phyloP scores from a whole-genome alignment of 2,888 invertebrate species.

The Vanessa cardui region DNA sequence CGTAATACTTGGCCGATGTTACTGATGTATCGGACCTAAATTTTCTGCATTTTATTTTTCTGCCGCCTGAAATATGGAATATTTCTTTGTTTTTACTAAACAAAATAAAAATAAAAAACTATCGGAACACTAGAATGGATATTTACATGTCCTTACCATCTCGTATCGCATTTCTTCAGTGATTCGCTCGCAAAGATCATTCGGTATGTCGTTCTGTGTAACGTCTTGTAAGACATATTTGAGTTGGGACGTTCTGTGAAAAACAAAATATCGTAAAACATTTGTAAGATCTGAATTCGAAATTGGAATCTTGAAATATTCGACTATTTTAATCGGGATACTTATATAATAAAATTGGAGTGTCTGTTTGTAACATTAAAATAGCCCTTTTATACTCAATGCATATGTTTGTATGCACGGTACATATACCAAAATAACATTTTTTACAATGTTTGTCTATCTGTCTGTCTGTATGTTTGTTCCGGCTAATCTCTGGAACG shows the following conservation, averaged over 20 bases:
- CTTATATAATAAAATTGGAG: too few relatives aligned
- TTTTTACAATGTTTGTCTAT: too few relatives aligned
- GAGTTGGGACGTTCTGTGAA: slow-evolving; percentile 89
- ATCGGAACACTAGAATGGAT: slow-evolving; percentile 54
- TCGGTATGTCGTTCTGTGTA: slow-evolving; percentile 95
- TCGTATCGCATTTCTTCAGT: slow-evolving; percentile 97
- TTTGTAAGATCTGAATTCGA: too few relatives aligned
- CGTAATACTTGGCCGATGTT: slow-evolving; percentile 72
- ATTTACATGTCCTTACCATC: slow-evolving; percentile 86
- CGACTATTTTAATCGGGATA: too few relatives aligned
- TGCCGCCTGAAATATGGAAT: slow-evolving; percentile 70
- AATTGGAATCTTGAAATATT: too few relatives aligned
- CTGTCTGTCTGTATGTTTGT: too few relatives aligned
- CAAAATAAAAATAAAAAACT: slow-evolving; percentile 32
- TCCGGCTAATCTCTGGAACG: too few relatives aligned
- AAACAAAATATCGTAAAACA: not conserved
- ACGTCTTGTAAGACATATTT: slow-evolving; percentile 94
- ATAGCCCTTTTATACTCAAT: too few relatives aligned
- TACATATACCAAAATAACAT: too few relatives aligned
- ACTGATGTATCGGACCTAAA: slow-evolving; percentile 75
- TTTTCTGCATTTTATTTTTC: slow-evolving; percentile 79
- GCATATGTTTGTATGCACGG: too few relatives aligned
- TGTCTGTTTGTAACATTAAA: too few relatives aligned
- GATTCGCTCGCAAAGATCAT: slow-evolving; percentile 92
- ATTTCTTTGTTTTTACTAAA: slow-evolving; percentile 52